Evolutionary conservation across 35 echinoderm and acorn worm genomes (phyloP), one percentile per base, ranked within the genome.

Genomic region (Apostichopus japonicus): DNA sequence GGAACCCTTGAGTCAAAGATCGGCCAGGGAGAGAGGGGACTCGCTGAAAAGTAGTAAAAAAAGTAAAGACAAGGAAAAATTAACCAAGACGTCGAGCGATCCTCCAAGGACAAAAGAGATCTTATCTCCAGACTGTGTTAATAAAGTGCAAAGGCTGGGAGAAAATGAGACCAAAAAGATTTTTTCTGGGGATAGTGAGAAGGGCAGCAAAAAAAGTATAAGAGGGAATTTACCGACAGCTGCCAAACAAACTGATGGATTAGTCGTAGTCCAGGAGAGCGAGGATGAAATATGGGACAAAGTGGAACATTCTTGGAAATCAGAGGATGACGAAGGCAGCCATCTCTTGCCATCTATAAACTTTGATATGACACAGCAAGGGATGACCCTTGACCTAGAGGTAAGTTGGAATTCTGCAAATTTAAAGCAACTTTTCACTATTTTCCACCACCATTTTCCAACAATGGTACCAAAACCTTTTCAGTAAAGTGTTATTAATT

Each of bases 271-370:
- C 16, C 56, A 84, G 61, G 81, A 84, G 23, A 84, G 81, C 56
- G 81, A 84, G 23, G 81, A 84, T 84, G 81, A 84, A 58, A 84
- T 84, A 53, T 84, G 81, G 81, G 81, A 84, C 8, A 84, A 84
- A 84, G 54, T 84, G 51, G 81, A 84, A 84, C 81, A 84, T 58
- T 84, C 81, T 2, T 84, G 81, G 81, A 84, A 23, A 58, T 84
- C 81, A 4, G 81, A 54, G 56, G 81, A 84, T 57, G 81, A 84
- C 56, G 81, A 58, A 23, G 10, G 56, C 27, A 84, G 2, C 6
- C 53, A 56, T 54, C 21, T 84, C 16, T 1, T 75, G 71, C 17
- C 17, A 21, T 19, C 71, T 19, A 19, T 21, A 19, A 75, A 21
- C 17, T 75, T 23, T 23, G 22, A 75, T 5, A 14, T 75, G 16